Base-by-base conservation (phyloP, 2,797 vertebrate genomes). In the Chromobotia macracanthus region DNA sequence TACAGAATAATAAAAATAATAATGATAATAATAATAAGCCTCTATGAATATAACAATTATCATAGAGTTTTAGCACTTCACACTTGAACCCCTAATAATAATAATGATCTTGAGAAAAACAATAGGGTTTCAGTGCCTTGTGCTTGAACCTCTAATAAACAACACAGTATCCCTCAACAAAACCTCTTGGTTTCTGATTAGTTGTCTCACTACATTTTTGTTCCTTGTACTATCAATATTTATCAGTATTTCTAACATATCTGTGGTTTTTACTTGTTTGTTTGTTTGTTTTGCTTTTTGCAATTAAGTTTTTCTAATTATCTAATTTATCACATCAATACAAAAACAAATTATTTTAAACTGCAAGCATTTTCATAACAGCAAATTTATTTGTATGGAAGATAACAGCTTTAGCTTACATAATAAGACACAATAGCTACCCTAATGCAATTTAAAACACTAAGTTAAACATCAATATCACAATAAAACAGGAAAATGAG, bases 301-400 rank as follows among this genome's bases (percentile, higher is more conserved):
- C 41, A 73, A 53, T 46, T 53, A 21, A 19, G 35, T 53, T 65
- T 1, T 51, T 75, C 60, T 65, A 53, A 75, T 65, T 53, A 9
- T 41, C 19, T 23, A 53, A 9, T 31, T 31, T 31, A 31, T 31
- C 31, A 31, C 31, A 31, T 2, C 31, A 31, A 31, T 31, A 31
- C 2, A 5, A 31, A 31, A 31, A 31, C 31, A 31, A 31, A 5
- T 2, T 2, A 2, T 31, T 31, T 31, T 31, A 31, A 31, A 31
- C 44, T 48, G 23, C 23, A 65, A 41, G 18, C 68, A 70, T 71
- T 21, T 75, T 51, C 23, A 44, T 74, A 31, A 31, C 44, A 64
- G 41, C 16, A 10, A 5, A 84, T 53, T 16, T 18, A 69, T 83
- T 65, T 72, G 41, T 53, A 21, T 65, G 50, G 10, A 53, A 72